A percentile compares a stretch with the other conserved stretches of the same genome.
Evolutionary conservation across 92 coral and sea anemone species (phyloP).

Genomic region (Paramuricea clavata): DNA sequence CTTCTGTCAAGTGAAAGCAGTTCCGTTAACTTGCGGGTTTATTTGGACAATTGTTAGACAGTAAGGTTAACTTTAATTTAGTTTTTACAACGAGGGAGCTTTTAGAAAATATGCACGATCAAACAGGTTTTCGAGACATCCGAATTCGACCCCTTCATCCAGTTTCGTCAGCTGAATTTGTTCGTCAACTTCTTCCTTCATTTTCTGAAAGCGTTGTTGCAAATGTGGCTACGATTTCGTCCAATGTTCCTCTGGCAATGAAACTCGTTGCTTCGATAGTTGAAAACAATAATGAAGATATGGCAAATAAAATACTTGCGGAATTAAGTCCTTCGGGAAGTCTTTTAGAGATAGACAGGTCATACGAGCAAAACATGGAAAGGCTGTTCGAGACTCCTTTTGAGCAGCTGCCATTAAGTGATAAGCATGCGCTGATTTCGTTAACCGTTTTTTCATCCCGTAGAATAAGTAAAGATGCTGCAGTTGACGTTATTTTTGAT

Average conservation of each 20-base stretch:
- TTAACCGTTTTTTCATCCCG: conserved; percentile 38
- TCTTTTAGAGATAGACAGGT: conserved; percentile 4
- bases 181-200: conserved; percentile 11
- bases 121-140: conserved; percentile 8
- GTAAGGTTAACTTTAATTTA: neutral
- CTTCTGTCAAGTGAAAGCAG: too few species aligned
- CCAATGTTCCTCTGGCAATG: conserved; percentile 57
- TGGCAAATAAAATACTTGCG: neutral
- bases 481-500: conserved; percentile 26
- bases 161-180: neutral
- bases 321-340: conserved; percentile 5
- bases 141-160: conserved; percentile 14
- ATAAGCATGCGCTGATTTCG: conserved; percentile 32
- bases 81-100: conserved; percentile 51
- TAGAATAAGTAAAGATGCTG: conserved; percentile 31
- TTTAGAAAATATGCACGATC: conserved; percentile 19
- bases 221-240: conserved; percentile 20
- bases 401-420: neutral
- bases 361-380: conserved; percentile 24
- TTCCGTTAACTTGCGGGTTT: too few species aligned
- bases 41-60: conserved; percentile 30
- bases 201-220: neutral
- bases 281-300: neutral
- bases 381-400: conserved; percentile 34
- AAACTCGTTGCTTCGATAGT: conserved; percentile 36